Evolutionary conservation across 30 jellyfish, hydroid and myxozoan genomes (phyloP), one percentile per base, ranked within the genome.

Genomic region (Phacellophora camtschatica): DNA sequence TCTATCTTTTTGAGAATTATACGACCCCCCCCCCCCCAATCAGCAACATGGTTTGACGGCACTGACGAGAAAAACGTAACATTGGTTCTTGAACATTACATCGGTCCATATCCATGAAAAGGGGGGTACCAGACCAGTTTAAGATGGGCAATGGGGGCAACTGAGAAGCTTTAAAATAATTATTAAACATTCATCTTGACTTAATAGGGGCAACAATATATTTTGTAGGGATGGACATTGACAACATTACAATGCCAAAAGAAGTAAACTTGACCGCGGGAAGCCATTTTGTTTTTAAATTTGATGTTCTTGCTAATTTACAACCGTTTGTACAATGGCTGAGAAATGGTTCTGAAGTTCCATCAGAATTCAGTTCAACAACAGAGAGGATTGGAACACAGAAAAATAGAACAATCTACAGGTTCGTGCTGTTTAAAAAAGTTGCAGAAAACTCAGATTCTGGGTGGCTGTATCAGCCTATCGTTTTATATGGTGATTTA

Each of bases 241-340:
- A n/a, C n/a, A n/a, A 66, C 80, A 66, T 1, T 25, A 16, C 12
- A 3, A 5, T 0, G 19, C 39, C 19, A 41, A 3, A 66, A 37
- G 27, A 19, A 15, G 25, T 34, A 5, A 1, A 15, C 23, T 25
- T 45, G 19, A 67, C 66, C 1, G 81, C 39, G 25, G 81, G 81
- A 0, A 13, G 48, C 20, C 30, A 51, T 34, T 72, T 72, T 32
- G n/a, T 63, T 10, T 16, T 72, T 4, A 12, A 31, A 4, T 51
- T 42, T 31, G 74, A 72, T 36, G 61, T 72, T 11, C 13, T n/a
- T 9, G 33, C 72, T 8, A 72, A 72, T 64, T 46, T 72, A 12
- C 55, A 31, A 8, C 86, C 86, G 15, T n/a, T 20, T n/a, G 74
- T 51, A 22, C 0, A 12, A 2, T 72, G 86, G 86, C 31, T 56